Evolutionary conservation across 1,140 invertebrate genomes (phyloP).

Genomic region (Achatina immaculata): DNA sequence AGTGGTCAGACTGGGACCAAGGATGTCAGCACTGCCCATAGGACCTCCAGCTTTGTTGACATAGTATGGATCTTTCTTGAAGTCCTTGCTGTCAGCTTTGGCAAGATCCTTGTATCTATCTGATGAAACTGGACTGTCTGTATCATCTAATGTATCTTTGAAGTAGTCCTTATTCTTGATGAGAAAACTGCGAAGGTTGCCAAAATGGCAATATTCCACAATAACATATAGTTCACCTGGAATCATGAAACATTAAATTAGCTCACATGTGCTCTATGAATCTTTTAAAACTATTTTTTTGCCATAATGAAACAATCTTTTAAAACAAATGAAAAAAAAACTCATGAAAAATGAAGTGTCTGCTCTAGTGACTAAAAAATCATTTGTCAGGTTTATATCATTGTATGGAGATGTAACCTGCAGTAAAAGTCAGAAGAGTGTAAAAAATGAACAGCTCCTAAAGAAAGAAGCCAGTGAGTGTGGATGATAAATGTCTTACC

Average conservation of each 20-base stretch:
- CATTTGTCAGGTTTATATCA: too few relatives aligned
- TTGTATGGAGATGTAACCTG: too few relatives aligned
- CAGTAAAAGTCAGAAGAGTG: too few relatives aligned
- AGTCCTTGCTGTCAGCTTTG: conserved; percentile 25
- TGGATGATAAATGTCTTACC: conserved; percentile 75
- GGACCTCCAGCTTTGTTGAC: conserved; percentile 60
- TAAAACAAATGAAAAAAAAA: too few relatives aligned
- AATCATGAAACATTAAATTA: background rate
- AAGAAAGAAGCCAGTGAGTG: too few relatives aligned
- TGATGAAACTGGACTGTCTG: conserved; percentile 68
- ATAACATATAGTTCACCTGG: conserved; percentile 89
- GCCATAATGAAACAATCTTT: too few relatives aligned
- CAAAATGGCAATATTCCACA: conserved; percentile 96
- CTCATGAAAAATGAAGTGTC: too few relatives aligned
- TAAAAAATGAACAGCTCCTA: too few relatives aligned
- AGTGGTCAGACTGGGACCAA: conserved; percentile 78
- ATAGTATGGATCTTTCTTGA: conserved; percentile 53
- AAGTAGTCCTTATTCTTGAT: conserved; percentile 64
- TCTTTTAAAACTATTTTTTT: too few relatives aligned
- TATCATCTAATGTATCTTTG: conserved; percentile 64
- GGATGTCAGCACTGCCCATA: conserved; percentile 48
- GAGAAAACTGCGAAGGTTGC: conserved; percentile 94
- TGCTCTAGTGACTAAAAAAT: too few relatives aligned
- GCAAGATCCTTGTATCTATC: conserved; percentile 73
- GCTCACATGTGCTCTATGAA: too few relatives aligned